Evolutionary conservation across 1,140 invertebrate species (phyloP).

Genomic region (Stegodyphus mimosarum): DNA sequence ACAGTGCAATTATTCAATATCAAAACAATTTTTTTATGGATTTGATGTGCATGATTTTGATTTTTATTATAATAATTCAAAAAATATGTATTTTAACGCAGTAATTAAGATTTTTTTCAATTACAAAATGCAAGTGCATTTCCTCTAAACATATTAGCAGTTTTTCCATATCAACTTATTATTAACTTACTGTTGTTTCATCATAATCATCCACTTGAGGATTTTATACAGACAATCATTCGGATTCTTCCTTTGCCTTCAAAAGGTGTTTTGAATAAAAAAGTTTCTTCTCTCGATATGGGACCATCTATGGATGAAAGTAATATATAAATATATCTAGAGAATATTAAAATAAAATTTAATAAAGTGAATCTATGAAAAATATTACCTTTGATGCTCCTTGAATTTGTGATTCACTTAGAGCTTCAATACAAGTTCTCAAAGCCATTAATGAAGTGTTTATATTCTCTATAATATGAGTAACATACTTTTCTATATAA

Average conservation of each 20-base stretch:
- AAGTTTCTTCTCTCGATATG: constrained; percentile 94
- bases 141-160: too few species aligned
- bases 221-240: constrained; percentile 98
- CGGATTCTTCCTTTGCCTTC: constrained; percentile 95
- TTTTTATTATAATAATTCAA: too few species aligned
- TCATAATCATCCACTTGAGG: constrained; percentile 92
- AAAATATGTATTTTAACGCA: too few species aligned
- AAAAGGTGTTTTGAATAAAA: constrained; percentile 98
- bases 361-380: background rate
- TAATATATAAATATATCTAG: background rate
- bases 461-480: constrained; percentile 76
- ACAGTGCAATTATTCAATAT: too few species aligned
- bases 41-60: too few species aligned
- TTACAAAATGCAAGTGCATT: too few species aligned
- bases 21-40: too few species aligned
- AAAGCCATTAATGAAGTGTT: constrained; percentile 89
- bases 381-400: constrained; percentile 69
- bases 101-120: too few species aligned
- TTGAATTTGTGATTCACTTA: constrained; percentile 87
- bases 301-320: constrained; percentile 76
- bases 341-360: too few species aligned
- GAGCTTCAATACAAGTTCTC: constrained; percentile 86
- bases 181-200: constrained; percentile 82
- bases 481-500: too few species aligned
- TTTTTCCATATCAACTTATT: too few species aligned